A percentile compares a stretch with the other conserved stretches of the same genome.
Evolutionary conservation across 1,140 invertebrate genomes (phyloP).

Genomic region (Drosophila miranda): DNA sequence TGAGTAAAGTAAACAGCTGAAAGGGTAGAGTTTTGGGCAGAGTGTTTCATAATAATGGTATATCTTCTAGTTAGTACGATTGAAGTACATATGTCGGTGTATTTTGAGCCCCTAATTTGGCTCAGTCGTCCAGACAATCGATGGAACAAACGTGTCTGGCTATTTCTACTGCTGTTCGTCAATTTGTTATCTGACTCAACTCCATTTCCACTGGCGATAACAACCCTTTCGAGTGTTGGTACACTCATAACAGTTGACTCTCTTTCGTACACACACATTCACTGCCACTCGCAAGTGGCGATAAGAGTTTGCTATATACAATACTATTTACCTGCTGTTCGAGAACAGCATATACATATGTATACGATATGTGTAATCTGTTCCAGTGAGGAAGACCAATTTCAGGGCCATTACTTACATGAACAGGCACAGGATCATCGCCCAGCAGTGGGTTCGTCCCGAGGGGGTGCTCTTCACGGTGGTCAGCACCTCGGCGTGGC

Average conservation of each 20-base stretch:
- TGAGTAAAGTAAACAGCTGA: neutral
- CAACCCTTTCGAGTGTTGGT: constrained; percentile 27
- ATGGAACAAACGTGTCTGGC: neutral
- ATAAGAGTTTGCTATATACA: neutral
- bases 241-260: neutral
- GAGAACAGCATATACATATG: no score
- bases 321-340: no score
- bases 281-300: neutral
- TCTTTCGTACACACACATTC: constrained; percentile 1
- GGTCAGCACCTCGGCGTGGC: constrained; percentile 84
- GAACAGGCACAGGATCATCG: constrained; percentile 84
- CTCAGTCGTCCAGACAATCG: no score
- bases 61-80: no score
- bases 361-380: no score
- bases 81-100: no score
- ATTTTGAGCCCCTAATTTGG: no score
- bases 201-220: constrained; percentile 59
- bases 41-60: neutral
- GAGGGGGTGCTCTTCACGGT: constrained; percentile 83
- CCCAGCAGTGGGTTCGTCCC: constrained; percentile 85
- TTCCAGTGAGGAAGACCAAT: no score
- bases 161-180: neutral
- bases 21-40: constrained; percentile 1
- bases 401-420: constrained; percentile 81
- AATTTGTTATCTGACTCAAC: constrained; percentile 57